Percentiles rank a stretch among this genome's conserved stretches.
Conservation (phyloP, 2,113 vertebrate genomes). For the Rhipidura dahli region DNA sequence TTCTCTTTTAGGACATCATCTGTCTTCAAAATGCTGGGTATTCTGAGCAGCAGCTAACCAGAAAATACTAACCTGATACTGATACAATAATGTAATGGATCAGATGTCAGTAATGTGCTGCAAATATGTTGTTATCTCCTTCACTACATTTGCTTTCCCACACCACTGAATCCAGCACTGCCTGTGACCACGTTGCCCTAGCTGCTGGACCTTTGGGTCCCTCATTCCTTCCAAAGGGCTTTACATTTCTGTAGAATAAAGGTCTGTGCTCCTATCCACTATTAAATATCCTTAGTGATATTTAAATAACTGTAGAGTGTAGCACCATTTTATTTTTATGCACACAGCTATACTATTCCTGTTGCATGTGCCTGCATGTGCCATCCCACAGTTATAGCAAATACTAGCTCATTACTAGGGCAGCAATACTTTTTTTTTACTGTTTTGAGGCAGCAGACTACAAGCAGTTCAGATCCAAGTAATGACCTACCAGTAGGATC, state of each 20-base stretch:
- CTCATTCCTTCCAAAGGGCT: background rate
- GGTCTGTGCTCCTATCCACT: background rate
- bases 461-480: background rate
- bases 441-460: background rate
- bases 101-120: background rate
- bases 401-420: background rate
- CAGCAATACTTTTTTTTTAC: background rate
- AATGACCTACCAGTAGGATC: background rate
- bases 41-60: background rate
- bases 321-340: background rate
- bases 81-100: background rate
- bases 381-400: background rate
- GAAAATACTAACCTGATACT: background rate
- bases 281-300: background rate
- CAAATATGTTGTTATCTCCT: background rate
- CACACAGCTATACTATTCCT: background rate
- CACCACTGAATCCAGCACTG: background rate
- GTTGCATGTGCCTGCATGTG: background rate
- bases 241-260: background rate
- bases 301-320: background rate
- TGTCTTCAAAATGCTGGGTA: background rate
- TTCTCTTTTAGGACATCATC: background rate
- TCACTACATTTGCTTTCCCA: background rate
- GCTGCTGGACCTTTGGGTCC: background rate
- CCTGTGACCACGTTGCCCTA: background rate